A percentile compares a stretch with the other conserved stretches of the same genome.
These are phyloP conservation scores for Semnopithecus entellus DNA, from an alignment of 2,113 vertebrate genomes.

Conservation along the genomic window DNA sequence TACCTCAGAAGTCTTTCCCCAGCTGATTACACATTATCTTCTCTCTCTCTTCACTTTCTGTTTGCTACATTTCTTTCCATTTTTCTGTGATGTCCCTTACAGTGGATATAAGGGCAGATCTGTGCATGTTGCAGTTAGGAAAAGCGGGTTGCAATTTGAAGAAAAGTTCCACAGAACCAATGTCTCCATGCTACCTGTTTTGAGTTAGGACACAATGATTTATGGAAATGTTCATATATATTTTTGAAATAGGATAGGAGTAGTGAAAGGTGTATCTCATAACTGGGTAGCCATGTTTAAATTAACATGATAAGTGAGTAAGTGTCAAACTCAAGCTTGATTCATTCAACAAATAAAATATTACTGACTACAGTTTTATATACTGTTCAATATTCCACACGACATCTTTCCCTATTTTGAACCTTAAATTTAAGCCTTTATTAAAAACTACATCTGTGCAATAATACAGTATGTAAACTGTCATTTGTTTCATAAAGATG, in stretches of 20 bases:
- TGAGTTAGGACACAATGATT: neutral
- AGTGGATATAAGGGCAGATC: neutral
- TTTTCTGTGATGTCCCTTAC: neutral
- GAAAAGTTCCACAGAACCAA: neutral
- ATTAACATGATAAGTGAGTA: neutral
- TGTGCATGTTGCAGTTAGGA: neutral
- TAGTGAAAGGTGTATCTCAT: neutral
- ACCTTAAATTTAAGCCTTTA: neutral
- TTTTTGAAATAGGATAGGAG: neutral
- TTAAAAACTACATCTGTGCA: neutral
- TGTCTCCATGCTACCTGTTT: neutral
- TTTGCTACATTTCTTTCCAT: neutral
- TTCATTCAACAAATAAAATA: conserved; percentile 20
- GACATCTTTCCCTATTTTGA: neutral
- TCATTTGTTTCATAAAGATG: neutral
- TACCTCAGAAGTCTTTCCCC: neutral
- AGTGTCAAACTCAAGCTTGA: neutral
- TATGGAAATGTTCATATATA: neutral
- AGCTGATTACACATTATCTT: neutral
- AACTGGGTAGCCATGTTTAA: neutral
- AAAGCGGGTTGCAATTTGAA: neutral
- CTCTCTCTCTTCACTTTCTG: neutral
- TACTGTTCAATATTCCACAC: neutral
- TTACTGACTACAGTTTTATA: neutral
- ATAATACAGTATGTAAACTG: neutral